Evolutionary conservation across 2,888 invertebrate genomes (phyloP), one percentile per base, ranked within the genome.

Genomic region (Dione vanillae): DNA sequence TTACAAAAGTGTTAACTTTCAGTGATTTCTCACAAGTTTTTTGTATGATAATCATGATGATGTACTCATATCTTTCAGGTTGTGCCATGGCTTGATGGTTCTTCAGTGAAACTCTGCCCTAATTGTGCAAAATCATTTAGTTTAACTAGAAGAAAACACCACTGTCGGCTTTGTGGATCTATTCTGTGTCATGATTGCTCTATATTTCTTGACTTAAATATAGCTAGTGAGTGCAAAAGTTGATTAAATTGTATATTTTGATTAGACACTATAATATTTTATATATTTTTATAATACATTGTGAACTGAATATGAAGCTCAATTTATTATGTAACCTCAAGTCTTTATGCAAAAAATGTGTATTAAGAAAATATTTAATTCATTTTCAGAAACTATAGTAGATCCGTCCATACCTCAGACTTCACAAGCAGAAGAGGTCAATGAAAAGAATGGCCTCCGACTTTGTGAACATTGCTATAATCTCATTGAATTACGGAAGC

Each of bases 51-150:
- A 37, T 47, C 9, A 47, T 40, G 6, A 12, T 41, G 2, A 11
- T 49, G 40, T 49, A 10, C 7, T 27, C 47, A n/a, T 27, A 19
- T 56, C 16, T 16, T 86, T 1, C 80, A 95, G 94, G 92, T 94
- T 70, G 99, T 99, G 6, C 96, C 97, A 43, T 99, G 99, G 99
- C 92, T 98, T 56, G 97, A 98, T 81, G 99, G 99, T 45, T 95
- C 95, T 61, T 97, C 97, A 67, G 98, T 98, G 0, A 96, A 96
- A 74, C 90, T 97, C 10, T 99, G 99, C 85, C 98, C 98, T 0
- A 96, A 96, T 76, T 99, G 99, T 92, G 97, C 98, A 0, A 96
- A 96, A 83, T 94, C 95, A 58, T 99, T 99, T 88, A 96, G 97
- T 80, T 89, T 98, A 70, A 96, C 98, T 0, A 94, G 98, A 71